Percentiles rank a stretch among this genome's conserved stretches.
Evolutionary conservation across 35 echinoderm and acorn worm genomes (phyloP).

Genomic region (Diadema setosum): DNA sequence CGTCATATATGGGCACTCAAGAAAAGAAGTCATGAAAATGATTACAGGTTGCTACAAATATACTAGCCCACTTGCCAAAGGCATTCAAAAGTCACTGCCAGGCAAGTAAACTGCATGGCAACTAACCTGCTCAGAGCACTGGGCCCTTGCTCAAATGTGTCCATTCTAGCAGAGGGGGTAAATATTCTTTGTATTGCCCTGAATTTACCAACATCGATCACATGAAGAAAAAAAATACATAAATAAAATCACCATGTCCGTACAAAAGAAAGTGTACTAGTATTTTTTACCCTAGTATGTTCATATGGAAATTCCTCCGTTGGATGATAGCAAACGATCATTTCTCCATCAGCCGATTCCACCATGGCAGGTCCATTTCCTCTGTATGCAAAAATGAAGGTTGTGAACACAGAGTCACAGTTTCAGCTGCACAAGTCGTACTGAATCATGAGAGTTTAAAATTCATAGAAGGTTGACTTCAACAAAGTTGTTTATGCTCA

Average conservation of each 20-base stretch:
- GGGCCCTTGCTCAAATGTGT: neutral
- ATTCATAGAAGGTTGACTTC: too few species aligned
- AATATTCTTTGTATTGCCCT: neutral
- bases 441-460: too few species aligned
- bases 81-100: too few species aligned
- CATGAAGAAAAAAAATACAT: neutral
- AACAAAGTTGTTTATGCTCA: too few species aligned
- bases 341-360: constrained; percentile 43
- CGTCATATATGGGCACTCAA: too few species aligned
- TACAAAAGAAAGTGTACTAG: neutral
- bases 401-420: neutral
- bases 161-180: neutral
- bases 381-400: neutral
- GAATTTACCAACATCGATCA: neutral
- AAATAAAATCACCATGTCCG: neutral
- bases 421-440: too few species aligned
- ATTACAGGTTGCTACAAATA: too few species aligned
- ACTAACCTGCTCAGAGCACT: neutral
- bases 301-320: constrained; percentile 65
- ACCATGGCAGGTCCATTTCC: neutral
- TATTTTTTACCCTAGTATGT: constrained; percentile 47
- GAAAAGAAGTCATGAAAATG: too few species aligned
- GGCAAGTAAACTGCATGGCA: neutral
- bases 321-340: constrained; percentile 65
- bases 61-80: too few species aligned